Evolutionary conservation across 23 tunicate species (phyloP), one percentile per base, ranked within the genome.

Genomic region (Ciona savignyi): DNA sequence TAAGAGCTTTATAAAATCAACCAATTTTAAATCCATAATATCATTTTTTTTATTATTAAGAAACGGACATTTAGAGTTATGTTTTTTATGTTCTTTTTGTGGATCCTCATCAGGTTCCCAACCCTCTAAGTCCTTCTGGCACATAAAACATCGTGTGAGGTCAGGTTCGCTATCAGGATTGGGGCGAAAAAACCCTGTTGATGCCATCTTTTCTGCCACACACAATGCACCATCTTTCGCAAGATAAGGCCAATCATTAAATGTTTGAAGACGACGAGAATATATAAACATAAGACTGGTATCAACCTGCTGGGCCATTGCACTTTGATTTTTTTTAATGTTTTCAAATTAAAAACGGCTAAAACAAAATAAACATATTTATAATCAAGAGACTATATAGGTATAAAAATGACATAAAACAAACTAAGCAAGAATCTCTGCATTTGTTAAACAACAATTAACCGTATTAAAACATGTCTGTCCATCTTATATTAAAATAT

Each of bases 111-210:
- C 65, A 0, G 72, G 80, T 65, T 91, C 91, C 97, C 97, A 91
- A 1, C 97, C 97, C 34, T 91, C 97, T 26, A 91, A 63, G 21
- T 85, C 92, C 74, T 91, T 91, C 23, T 35, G 32, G 51, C 97
- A 91, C 62, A 80, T 28, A 70, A 91, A 85, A 30, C 97, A 91
- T 9, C 80, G 77, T 26, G 84, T 63, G 1, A 48, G 35, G 27
- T 84, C 97, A 60, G 97, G 97, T 29, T 85, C 86, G 11, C 66
- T 30, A 3, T 70, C 80, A 28, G 97, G 91, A 80, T 91, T 71
- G n/a, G 97, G 97, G 21, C 97, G 80, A 71, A 33, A 91, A 72
- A 91, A 91, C 33, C 97, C 97, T 49, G 86, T 51, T 25, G 64
- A 29, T 24, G 97, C 91, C 70, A 91, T 34, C 27, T 64, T 76